Evolutionary conservation across 2,888 invertebrate species (phyloP).

Genomic region (Harpalus rubripes): DNA sequence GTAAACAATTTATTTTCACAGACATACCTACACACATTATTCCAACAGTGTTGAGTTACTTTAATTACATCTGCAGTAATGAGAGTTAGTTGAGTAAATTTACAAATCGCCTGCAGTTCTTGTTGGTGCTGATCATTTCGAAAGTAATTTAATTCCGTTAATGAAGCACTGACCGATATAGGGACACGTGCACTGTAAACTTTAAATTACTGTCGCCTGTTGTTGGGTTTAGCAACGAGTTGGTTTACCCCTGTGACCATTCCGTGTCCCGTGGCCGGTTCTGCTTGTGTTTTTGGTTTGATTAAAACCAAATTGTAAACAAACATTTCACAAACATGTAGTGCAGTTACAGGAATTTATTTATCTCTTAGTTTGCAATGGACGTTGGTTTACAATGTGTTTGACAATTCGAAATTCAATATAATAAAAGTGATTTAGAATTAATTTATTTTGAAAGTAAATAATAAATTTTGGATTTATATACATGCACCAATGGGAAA

Average conservation of each 20-base stretch:
- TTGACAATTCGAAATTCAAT: background rate
- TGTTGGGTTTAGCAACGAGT: background rate
- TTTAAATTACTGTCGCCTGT: constrained; percentile 57
- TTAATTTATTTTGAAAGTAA: too few species aligned
- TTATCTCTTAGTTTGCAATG: background rate
- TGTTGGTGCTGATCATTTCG: constrained; percentile 52
- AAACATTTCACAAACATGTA: constrained; percentile 28
- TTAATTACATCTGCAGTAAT: constrained; percentile 62
- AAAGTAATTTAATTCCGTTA: constrained; percentile 65
- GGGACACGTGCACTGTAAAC: constrained; percentile 47
- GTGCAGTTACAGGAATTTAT: constrained; percentile 1
- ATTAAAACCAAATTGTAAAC: constrained; percentile 44
- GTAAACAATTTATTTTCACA: background rate
- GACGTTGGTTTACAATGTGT: background rate
- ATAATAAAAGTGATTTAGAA: background rate
- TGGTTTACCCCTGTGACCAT: constrained; percentile 30
- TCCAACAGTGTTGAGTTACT: constrained; percentile 50
- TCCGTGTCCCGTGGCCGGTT: background rate
- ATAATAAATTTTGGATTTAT: too few species aligned
- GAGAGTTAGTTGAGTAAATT: constrained; percentile 58
- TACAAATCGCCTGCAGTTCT: constrained; percentile 61
- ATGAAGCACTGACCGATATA: constrained; percentile 63
- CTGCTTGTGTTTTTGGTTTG: constrained; percentile 24
- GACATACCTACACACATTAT: constrained; percentile 3
- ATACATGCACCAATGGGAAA: too few species aligned